phyloP scores from a whole-genome alignment of 2,113 vertebrate species.

The Perca schrenkii region DNA sequence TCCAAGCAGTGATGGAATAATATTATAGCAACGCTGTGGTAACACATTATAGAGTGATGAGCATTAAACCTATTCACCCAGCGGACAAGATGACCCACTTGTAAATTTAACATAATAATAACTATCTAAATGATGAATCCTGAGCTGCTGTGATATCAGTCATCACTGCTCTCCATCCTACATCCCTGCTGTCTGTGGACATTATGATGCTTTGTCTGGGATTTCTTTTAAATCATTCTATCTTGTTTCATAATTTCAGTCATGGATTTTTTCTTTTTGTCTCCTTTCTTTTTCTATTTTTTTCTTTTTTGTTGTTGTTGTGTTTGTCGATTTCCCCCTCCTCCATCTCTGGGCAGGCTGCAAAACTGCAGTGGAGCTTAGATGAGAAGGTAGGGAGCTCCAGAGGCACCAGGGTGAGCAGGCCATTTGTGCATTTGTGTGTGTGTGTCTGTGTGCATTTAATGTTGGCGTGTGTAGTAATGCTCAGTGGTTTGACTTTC shows the following conservation, averaged over 20 bases:
- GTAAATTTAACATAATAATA: background rate
- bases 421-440: slow-evolving; percentile 69
- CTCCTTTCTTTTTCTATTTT: slow-evolving; percentile 60
- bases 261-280: slow-evolving; percentile 66
- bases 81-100: background rate
- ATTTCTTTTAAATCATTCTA: slow-evolving; percentile 54
- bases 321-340: slow-evolving; percentile 51
- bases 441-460: slow-evolving; percentile 49
- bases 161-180: slow-evolving; percentile 56
- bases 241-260: slow-evolving; percentile 62
- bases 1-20: slow-evolving; percentile 25
- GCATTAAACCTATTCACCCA: background rate
- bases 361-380: slow-evolving; percentile 87
- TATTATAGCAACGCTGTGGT: slow-evolving; percentile 4
- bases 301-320: slow-evolving; percentile 54
- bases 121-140: slow-evolving; percentile 14
- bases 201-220: slow-evolving; percentile 23
- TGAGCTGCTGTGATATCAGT: slow-evolving; percentile 40
- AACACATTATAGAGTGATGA: background rate
- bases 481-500: slow-evolving; percentile 66
- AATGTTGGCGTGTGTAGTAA: slow-evolving; percentile 53
- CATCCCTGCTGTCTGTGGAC: slow-evolving; percentile 51
- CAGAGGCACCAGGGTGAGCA: slow-evolving; percentile 83
- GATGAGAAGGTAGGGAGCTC: slow-evolving; percentile 86
- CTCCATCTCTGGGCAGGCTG: slow-evolving; percentile 83